Evolutionary conservation across 2,888 invertebrate species (phyloP).

Genomic region (Calliopum simillimum): DNA sequence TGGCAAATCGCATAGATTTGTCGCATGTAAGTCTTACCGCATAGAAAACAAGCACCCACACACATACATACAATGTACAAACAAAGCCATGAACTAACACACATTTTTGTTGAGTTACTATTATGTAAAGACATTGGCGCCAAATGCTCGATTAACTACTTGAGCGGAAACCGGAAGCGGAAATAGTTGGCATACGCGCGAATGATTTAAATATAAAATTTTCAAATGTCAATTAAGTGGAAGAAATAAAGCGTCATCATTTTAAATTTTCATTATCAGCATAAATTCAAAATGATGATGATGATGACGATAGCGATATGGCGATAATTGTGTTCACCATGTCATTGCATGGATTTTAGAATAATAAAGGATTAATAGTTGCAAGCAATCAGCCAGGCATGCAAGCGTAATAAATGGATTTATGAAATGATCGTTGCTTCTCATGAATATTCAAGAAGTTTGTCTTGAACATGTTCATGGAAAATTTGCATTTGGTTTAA

Average conservation of each 20-base stretch:
- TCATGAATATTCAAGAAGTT: too few species aligned
- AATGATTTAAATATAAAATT: constrained; percentile 30
- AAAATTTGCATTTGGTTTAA: too few species aligned
- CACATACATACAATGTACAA: constrained; percentile 14
- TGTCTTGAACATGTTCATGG: too few species aligned
- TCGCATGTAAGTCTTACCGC: constrained; percentile 10
- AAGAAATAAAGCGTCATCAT: constrained; percentile 16
- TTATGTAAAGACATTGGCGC: constrained; percentile 39
- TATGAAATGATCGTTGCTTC: too few species aligned
- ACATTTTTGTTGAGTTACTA: constrained; percentile 1
- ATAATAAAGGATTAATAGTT: too few species aligned
- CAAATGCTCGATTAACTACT: constrained; percentile 48
- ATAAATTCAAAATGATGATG: background rate
- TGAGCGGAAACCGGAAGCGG: constrained; percentile 46
- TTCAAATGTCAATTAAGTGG: constrained; percentile 41
- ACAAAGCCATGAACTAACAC: constrained; percentile 1
- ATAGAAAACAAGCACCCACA: constrained; percentile 1
- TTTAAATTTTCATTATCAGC: constrained; percentile 12
- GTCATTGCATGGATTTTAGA: too few species aligned
- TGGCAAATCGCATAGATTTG: constrained; percentile 32
- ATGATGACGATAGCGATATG: too few species aligned
- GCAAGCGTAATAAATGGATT: too few species aligned
- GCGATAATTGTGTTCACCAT: too few species aligned
- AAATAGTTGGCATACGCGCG: constrained; percentile 40
- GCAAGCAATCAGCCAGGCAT: too few species aligned